These are phyloP conservation scores for Microcebus tavaratra DNA, from an alignment of 2,113 vertebrate species.

Conservation along the genomic window DNA sequence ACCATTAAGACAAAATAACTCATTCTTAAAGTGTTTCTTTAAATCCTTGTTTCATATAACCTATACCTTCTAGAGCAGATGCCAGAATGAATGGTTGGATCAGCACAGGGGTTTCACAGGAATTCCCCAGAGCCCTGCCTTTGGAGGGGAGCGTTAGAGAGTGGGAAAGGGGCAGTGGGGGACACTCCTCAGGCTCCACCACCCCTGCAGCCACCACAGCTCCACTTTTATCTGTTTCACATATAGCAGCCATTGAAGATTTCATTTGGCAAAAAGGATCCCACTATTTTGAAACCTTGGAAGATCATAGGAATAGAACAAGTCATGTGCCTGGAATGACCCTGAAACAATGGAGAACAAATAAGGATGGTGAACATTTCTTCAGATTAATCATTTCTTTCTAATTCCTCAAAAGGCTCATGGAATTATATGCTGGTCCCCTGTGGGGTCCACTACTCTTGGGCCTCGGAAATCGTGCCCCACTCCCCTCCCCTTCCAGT, in stretches of 20 bases:
- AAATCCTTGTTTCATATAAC: background rate
- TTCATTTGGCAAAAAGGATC: background rate
- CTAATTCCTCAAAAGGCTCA: background rate
- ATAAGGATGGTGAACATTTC: background rate
- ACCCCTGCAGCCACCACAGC: background rate
- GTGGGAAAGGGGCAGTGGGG: background rate
- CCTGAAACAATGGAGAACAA: background rate
- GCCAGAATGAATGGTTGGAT: background rate
- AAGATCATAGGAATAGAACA: background rate
- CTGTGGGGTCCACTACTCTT: background rate
- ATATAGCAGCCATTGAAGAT: background rate
- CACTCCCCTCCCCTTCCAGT: background rate
- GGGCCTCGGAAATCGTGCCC: background rate
- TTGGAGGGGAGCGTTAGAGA: accelerated
- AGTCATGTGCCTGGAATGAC: background rate
- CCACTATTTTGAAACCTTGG: background rate
- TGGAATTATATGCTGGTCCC: background rate
- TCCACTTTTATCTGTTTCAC: background rate
- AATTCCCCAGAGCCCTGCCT: background rate
- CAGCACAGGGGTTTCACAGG: background rate
- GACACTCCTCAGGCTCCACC: background rate
- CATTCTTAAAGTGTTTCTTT: background rate
- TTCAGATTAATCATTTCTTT: background rate
- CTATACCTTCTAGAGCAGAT: background rate
- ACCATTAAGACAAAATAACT: background rate